Conservation (phyloP, 1,140 invertebrate genomes). For the Lamellibrachia luymesi region DNA sequence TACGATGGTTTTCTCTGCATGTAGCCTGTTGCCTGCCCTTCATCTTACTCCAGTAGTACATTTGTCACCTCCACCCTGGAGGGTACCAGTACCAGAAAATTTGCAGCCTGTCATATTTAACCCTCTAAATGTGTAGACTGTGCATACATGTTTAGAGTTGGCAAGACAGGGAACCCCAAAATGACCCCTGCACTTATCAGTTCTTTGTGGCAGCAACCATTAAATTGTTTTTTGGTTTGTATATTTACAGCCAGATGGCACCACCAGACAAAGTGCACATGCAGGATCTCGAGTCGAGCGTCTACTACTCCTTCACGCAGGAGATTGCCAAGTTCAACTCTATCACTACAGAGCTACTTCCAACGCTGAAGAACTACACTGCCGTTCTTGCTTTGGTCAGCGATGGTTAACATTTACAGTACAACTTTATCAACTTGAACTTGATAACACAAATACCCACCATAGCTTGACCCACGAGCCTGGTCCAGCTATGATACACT, state of each 20-base stretch:
- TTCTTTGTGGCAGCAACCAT: neutral
- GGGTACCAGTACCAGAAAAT: no score
- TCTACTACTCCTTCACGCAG: slow-evolving; percentile 75
- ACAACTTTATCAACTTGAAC: no score
- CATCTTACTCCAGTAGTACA: no score
- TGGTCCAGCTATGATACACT: no score
- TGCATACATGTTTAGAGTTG: no score
- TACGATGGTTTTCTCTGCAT: no score
- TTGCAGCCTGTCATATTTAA: no score
- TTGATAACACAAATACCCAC: no score
- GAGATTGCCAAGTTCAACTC: slow-evolving; percentile 66
- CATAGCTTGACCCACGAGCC: no score
- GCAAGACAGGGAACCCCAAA: neutral
- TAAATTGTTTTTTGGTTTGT: neutral
- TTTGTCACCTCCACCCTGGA: no score
- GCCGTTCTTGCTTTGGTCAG: neutral
- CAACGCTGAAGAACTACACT: neutral
- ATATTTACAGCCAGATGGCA: neutral
- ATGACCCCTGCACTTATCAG: neutral
- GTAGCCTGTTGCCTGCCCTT: no score
- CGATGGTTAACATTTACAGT: neutral
- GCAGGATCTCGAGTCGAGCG: slow-evolving; percentile 79
- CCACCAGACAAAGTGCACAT: slow-evolving; percentile 65
- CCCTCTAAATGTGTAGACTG: no score
- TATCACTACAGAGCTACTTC: neutral